Evolutionary conservation across 2,888 invertebrate genomes (phyloP), one percentile per base, ranked within the genome.

Genomic region (Aleiodes alternator): DNA sequence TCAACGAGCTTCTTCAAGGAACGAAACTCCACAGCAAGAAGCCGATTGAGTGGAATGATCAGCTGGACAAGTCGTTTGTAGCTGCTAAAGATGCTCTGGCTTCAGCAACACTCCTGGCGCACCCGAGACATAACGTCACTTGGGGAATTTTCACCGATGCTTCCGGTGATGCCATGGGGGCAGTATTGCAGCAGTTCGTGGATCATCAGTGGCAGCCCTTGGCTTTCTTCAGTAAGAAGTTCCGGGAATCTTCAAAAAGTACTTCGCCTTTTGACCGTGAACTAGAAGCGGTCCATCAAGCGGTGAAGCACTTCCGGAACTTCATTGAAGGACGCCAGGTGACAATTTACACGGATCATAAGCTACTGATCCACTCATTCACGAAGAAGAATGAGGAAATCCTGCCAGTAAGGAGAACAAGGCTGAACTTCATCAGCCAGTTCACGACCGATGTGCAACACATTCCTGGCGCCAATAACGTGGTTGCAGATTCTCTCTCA

Each of bases 181-280:
- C 61, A 4, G 61, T 61, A 3, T 14, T 61, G 8, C 43, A 61
- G 38, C 43, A 61, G n/a, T 6, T 1, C 11, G 34, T 34, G 7
- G 9, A 59, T 3, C 8, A 59, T n/a, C 7, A 31, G 5, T 59
- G 38, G 59, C 59, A 59, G 31, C 59, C n/a, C 3, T 31, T 59
- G 4, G n/a, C 59, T 0, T 59, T 23, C 23, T 23, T 23, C 23
- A 23, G 23, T 23, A 23, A 23, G 23, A 23, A 23, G 23, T 23
- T 23, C 5, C 12, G 12, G 12, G 29, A 6, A 29, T 31, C 9
- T 8, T 9, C 31, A 29, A 59, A 7, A 59, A 38, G 38, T 4
- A 38, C 14, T 11, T 51, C 80, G 29, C 77, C 82, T 1, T 82
- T 82, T 64, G 79, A 83, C 56, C 23, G 80, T 12, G 79, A 76